Base-by-base conservation (phyloP, 2,888 invertebrate genomes). In the Harpagoxenus sublaevis region DNA sequence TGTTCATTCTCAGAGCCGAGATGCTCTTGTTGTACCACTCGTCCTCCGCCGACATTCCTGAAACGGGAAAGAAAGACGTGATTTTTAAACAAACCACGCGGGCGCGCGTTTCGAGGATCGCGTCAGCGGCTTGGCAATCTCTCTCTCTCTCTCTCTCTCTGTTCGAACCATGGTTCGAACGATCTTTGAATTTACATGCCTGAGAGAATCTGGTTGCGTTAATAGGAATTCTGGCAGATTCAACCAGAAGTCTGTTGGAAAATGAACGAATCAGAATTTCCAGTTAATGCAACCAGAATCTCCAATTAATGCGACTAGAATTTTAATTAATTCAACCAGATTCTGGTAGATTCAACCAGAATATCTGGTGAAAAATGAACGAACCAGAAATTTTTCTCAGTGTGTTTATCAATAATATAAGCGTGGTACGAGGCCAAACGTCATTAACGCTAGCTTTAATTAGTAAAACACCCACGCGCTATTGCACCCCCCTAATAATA, bases 21-120 rank as follows among this genome's bases (percentile, higher is more conserved):
- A 99, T 96, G 94, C 99, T 99, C 96, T 99, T 99, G 96, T 99
- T 99, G 97, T 99, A 99, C 99, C 99, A 99, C 95, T 99, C 99
- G 95, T 98, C 99, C 95, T 98, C 98, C 70, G 98, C 97, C 91
- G 97, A 98, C 98, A 98, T 98, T 92, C 98, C 98, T 98, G 96
- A 45, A 92, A 92, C 3, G 10, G 28, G 15, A 18, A 60, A n/a
- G 31, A 39, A 39, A 62, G 2, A 45, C 45, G 31, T 9, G 10
- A 42, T 70, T 45, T 45, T 79, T 48, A 55, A 12, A 18, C 31
- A 6, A 42, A 28, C 3, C 39, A 31, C 2, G 6, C 4, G 18
- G 10, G 39, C 4, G 10, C 4, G 10, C 15, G 35, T 35, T 35
- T 35, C 18, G 9, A 66, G n/a, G 18, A 1, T 23, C 10, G 23